Evolutionary conservation across 2,797 vertebrate species (phyloP), one percentile per base, ranked within the genome.

Genomic region (Brachymystax lenok): DNA sequence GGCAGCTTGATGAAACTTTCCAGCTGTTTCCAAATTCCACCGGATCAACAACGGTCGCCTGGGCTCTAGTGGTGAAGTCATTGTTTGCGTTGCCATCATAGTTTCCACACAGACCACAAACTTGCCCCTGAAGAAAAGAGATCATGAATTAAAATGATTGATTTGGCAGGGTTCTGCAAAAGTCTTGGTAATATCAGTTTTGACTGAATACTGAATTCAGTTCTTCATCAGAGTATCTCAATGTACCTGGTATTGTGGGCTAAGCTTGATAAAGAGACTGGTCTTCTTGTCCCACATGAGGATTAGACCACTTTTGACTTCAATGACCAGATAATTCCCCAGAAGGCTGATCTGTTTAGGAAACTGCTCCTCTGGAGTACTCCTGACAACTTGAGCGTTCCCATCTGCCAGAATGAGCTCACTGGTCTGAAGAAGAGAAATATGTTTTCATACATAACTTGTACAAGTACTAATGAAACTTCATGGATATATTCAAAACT

Each of bases 241-340:
- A 70, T 24, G 16, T 88, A 98, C 97, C 94, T 96, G 90, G 88
- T 94, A 96, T 17, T 86, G 50, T 0, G 95, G 93, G 71, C 85
- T 92, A 14, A 98, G 92, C 80, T 94, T 95, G 82, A 98, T 95
- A 84, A 95, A 96, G 74, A 98, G 90, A 79, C 94, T 96, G 51
- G 97, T 99, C 89, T 93, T 96, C 88, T 84, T 93, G 90, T 99
- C 97, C 98, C 98, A 99, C 90, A 95, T 93, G n/a, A 98, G 86
- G 76, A 94, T 89, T n/a, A 98, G 80, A 16, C 97, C 96, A 1
- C 56, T 50, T 4, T 87, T 84, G 3, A 95, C 91, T 0, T 94
- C 94, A 85, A 97, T 88, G 69, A 97, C 95, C 71, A 94, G 69
- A 88, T 96, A 98, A 85, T 94, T 90, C 24, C 98, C 97, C 95